A percentile compares a stretch with the other conserved stretches of the same genome.
These are phyloP conservation scores for Vulpes vulpes DNA, from an alignment of 2,113 vertebrate genomes.

Conservation along the genomic window DNA sequence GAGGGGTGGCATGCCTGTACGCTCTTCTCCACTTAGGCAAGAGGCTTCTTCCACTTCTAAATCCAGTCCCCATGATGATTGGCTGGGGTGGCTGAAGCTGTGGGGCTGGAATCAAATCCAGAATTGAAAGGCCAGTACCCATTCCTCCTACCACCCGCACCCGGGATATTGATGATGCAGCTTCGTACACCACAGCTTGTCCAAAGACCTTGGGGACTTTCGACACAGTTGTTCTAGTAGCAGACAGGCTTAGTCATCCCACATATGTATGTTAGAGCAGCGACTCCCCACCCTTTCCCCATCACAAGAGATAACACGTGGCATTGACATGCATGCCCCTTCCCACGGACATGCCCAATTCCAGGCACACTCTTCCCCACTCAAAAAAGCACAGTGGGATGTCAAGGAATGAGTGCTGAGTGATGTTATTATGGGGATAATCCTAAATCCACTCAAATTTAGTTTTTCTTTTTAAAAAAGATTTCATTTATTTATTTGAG, in stretches of 20 bases:
- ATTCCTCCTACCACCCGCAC: not conserved
- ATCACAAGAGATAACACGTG: not conserved
- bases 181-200: not conserved
- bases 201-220: not conserved
- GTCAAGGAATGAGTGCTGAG: not conserved
- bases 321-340: not conserved
- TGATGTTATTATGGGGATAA: not conserved
- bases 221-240: not conserved
- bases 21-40: not conserved
- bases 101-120: not conserved
- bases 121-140: conserved; percentile 24
- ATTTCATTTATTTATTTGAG: too few species aligned
- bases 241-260: not conserved
- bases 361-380: not conserved
- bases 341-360: not conserved
- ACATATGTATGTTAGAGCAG: not conserved
- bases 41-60: not conserved
- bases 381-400: not conserved
- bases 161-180: not conserved
- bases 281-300: not conserved
- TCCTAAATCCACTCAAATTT: not conserved
- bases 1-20: not conserved
- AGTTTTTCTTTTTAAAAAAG: not conserved
- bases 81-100: not conserved
- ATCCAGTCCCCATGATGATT: not conserved